Evolutionary conservation across 2,888 invertebrate genomes (phyloP), one percentile per base, ranked within the genome.

Genomic region (Euplexia lucipara): DNA sequence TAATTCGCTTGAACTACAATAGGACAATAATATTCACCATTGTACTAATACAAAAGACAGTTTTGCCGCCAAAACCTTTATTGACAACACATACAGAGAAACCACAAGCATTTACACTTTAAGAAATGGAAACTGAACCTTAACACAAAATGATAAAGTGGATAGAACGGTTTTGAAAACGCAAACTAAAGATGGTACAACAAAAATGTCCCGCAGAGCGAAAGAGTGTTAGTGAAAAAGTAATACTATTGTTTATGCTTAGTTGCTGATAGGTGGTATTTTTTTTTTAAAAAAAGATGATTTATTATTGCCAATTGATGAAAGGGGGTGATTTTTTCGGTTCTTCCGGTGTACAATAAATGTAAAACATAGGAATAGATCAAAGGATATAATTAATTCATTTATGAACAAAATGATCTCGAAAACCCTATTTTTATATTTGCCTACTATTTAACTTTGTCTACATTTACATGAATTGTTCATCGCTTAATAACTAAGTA

Each of bases 251-350:
- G 88, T 91, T 90, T 90, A 82, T 83, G 72, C 48, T 39, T 58
- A 73, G 54, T 71, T 75, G 86, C 74, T 87, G 89, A 90, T 86
- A 84, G 85, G 85, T 85, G 85, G 84, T 83, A 82, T 83, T 82
- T 85, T 80, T 81, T 53, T 75, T n/a, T n/a, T n/a, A 78, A 69
- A 76, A 67, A 75, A 76, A 66, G 62, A 86, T 90, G 86, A 90
- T 90, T 87, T 86, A 89, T 88, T 79, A 64, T 71, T 81, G 83
- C 69, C 75, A 79, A 75, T 81, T 83, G 68, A 65, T 71, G 54
- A 64, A 75, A 74, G 52, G 61, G 57, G 57, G 64, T 76, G 37
- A 26, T 10, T 52, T 66, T 66, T 79, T 64, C 58, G 14, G 47
- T 59, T 83, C 83, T 90, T 90, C 89, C 89, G 87, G 87, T 81